These are phyloP conservation scores for Notolepis coatsorum DNA, from an alignment of 2,797 vertebrate genomes.

Conservation along the genomic window DNA sequence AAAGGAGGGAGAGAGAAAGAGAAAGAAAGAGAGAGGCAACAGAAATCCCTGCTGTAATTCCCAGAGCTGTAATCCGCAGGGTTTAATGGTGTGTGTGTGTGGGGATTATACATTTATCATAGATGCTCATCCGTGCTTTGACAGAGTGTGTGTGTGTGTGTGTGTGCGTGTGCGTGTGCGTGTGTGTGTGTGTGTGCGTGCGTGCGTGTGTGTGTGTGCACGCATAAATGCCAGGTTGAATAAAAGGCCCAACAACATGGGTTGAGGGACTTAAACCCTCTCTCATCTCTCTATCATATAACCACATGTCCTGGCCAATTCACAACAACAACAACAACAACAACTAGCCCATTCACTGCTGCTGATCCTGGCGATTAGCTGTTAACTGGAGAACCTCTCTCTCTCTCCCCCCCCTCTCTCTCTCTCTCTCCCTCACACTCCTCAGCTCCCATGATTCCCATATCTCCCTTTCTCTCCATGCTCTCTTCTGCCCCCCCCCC, in stretches of 20 bases:
- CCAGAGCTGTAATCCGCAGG: constrained; percentile 80
- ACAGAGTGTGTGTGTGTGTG: constrained; percentile 25
- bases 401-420: constrained; percentile 12
- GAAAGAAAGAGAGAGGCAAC: constrained; percentile 61
- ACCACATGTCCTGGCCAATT: constrained; percentile 87
- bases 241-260: constrained; percentile 65
- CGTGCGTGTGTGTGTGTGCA: not conserved
- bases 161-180: constrained; percentile 35
- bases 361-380: constrained; percentile 71
- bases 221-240: constrained; percentile 68
- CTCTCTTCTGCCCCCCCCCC: constrained; percentile 1
- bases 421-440: constrained; percentile 19
- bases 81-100: constrained; percentile 72
- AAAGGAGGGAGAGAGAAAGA: constrained; percentile 55
- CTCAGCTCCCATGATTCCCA: constrained; percentile 42
- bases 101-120: constrained; percentile 82
- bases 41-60: constrained; percentile 80
- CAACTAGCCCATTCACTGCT: constrained; percentile 86
- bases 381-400: constrained; percentile 62
- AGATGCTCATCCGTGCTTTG: constrained; percentile 73
- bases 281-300: constrained; percentile 76
- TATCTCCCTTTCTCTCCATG: constrained; percentile 27
- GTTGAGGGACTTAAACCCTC: constrained; percentile 77
- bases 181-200: constrained; percentile 29
- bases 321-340: constrained; percentile 85